Percentiles rank a stretch among this genome's conserved stretches.
Evolutionary conservation across 2,113 vertebrate species (phyloP).

Genomic region (Nanorana parkeri): DNA sequence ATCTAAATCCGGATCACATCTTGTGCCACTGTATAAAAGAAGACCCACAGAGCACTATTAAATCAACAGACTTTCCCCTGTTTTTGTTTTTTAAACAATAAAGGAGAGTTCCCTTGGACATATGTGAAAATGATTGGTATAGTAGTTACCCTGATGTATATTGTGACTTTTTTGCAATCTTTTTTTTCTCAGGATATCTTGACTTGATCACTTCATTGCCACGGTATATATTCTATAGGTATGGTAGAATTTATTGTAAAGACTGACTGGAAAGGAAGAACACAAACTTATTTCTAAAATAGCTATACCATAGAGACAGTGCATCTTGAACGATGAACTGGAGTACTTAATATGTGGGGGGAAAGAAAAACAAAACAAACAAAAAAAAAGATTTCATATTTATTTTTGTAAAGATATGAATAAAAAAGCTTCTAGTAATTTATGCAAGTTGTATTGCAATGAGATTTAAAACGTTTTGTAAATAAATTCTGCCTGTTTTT

Average conservation of each 20-base stretch:
- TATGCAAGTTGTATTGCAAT: conserved; percentile 99
- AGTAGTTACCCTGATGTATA: conserved; percentile 84
- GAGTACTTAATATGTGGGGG: conserved; percentile 89
- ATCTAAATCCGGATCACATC: conserved; percentile 79
- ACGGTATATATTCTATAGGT: conserved; percentile 86
- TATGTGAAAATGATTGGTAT: conserved; percentile 80
- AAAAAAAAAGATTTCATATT: conserved; percentile 98
- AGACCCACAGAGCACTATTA: conserved; percentile 79
- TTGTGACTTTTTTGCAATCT: conserved; percentile 86
- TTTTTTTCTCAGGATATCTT: conserved; percentile 95
- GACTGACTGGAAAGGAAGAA: conserved; percentile 17
- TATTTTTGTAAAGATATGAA: conserved; percentile 96
- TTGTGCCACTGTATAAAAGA: conserved; percentile 85
- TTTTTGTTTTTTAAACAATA: conserved; percentile 61
- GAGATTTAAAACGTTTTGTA: conserved; percentile 91
- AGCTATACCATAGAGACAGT: conserved; percentile 83
- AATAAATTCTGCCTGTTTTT: conserved; percentile 97
- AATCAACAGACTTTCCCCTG: conserved; percentile 67
- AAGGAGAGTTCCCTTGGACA: conserved; percentile 72
- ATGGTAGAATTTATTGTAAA: conserved; percentile 84
- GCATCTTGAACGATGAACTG: conserved; percentile 85
- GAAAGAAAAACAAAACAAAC: conserved; percentile 16
- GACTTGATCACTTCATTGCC: conserved; percentile 92
- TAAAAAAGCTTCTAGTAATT: conserved; percentile 93
- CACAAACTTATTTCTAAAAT: conserved; percentile 84